Evolutionary conservation across 2,797 vertebrate genomes (phyloP).

Genomic region (Enteromius radiatus): DNA sequence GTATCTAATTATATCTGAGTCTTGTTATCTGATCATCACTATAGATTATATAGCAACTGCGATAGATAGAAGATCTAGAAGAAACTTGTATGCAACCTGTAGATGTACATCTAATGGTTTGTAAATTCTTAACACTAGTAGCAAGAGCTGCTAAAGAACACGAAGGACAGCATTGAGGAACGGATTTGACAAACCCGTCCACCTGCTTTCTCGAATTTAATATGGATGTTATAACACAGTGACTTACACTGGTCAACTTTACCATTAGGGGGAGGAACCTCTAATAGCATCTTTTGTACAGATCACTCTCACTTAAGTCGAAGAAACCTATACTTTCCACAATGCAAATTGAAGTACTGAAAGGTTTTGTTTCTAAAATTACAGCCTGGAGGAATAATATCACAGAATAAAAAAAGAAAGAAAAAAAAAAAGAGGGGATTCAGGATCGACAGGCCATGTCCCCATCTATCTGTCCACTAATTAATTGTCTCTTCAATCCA

Average conservation of each 20-base stretch:
- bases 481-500: constrained; percentile 67
- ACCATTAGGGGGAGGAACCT: constrained; percentile 8
- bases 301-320: neutral
- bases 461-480: constrained; percentile 57
- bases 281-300: neutral
- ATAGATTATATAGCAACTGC: constrained; percentile 1
- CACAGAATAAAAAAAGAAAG: too few relatives aligned
- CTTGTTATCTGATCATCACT: constrained; percentile 11
- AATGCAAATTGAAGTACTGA: neutral
- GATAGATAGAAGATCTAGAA: neutral
- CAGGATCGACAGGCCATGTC: constrained; percentile 49
- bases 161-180: constrained; percentile 22
- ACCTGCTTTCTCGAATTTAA: constrained; percentile 51
- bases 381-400: constrained; percentile 25
- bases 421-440: too few relatives aligned
- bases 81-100: neutral
- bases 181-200: neutral
- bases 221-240: constrained; percentile 40
- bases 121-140: neutral
- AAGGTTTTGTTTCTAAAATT: constrained; percentile 2
- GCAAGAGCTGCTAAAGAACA: neutral
- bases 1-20: neutral
- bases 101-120: neutral
- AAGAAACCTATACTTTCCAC: constrained; percentile 29
- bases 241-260: constrained; percentile 40